These are phyloP conservation scores for Sapayoa aenigma DNA, from an alignment of 2,113 vertebrate genomes.

Conservation along the genomic window DNA sequence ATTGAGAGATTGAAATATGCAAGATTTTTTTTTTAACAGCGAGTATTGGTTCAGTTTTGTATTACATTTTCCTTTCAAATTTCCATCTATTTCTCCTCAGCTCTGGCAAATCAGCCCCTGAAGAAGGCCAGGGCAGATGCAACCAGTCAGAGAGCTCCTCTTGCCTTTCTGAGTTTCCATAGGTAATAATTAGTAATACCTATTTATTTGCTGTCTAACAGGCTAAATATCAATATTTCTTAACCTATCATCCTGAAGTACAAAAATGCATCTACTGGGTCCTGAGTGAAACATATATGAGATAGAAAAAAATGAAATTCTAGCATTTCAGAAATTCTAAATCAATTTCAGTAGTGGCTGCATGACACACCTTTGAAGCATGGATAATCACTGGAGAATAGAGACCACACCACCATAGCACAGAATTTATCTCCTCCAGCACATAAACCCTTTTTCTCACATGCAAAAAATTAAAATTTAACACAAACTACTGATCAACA, in stretches of 20 bases:
- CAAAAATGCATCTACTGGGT: neutral
- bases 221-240: neutral
- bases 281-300: neutral
- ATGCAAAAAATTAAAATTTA: neutral
- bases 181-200: neutral
- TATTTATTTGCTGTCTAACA: neutral
- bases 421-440: neutral
- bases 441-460: neutral
- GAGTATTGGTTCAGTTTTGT: neutral
- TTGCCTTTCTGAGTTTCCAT: neutral
- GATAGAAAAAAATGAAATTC: neutral
- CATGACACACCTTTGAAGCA: neutral
- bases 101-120: neutral
- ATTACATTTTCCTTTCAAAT: neutral
- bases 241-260: neutral
- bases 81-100: neutral
- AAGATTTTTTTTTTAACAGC: neutral
- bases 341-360: neutral
- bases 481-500: neutral
- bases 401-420: neutral
- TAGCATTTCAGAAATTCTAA: neutral
- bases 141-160: neutral
- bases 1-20: neutral
- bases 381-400: neutral
- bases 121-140: neutral